These are phyloP conservation scores for Hepsetus odoe DNA, from an alignment of 2,113 vertebrate genomes.

Conservation along the genomic window DNA sequence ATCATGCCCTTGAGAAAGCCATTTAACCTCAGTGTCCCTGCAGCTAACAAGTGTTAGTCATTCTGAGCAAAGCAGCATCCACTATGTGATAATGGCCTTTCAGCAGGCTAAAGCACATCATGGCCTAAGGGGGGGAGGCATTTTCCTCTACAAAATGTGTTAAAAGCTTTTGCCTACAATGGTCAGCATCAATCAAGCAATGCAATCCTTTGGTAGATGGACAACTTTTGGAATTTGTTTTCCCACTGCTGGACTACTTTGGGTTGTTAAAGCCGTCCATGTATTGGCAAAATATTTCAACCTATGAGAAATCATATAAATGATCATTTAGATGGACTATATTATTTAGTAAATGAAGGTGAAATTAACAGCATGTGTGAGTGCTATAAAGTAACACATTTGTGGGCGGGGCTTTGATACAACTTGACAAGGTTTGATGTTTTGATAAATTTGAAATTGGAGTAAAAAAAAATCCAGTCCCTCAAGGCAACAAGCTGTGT, in stretches of 20 bases:
- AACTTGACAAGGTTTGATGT: neutral
- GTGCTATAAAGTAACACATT: too few relatives aligned
- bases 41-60: neutral
- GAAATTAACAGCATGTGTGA: too few relatives aligned
- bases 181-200: neutral
- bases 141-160: neutral
- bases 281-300: too few relatives aligned
- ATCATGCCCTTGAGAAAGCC: neutral
- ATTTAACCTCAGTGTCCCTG: neutral
- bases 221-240: too few relatives aligned
- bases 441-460: neutral
- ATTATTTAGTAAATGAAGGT: too few relatives aligned
- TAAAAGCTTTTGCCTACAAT: neutral
- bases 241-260: too few relatives aligned
- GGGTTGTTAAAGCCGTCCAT: too few relatives aligned
- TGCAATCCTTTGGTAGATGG: neutral
- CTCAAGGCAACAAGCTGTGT: constrained; percentile 28
- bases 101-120: constrained; percentile 2
- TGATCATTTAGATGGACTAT: too few relatives aligned
- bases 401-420: neutral
- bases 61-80: neutral
- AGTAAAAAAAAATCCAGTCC: constrained; percentile 9
- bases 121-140: neutral
- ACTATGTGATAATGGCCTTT: constrained; percentile 1
- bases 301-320: too few relatives aligned